These are phyloP conservation scores for Apostichopus leukothele DNA, from an alignment of 53 echinoderm and acorn worm genomes.

Conservation along the genomic window DNA sequence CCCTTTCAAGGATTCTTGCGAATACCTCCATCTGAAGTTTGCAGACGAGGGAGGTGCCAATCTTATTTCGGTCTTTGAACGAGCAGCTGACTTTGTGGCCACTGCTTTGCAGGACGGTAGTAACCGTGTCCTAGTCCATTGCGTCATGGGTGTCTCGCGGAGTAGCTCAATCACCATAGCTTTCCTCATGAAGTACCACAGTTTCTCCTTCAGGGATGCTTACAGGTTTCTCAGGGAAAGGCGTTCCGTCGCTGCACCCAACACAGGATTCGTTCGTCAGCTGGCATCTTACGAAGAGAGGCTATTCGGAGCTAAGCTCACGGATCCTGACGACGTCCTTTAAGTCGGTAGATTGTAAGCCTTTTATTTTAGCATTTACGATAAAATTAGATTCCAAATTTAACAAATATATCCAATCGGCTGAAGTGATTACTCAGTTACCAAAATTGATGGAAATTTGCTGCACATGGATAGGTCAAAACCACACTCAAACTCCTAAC, in stretches of 20 bases:
- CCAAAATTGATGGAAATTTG: too few species aligned
- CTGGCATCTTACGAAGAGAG: slow-evolving; percentile 71
- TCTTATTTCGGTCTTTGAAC: slow-evolving; percentile 50
- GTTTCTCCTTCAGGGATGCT: slow-evolving; percentile 74
- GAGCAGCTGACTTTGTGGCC: slow-evolving; percentile 81
- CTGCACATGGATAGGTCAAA: too few species aligned
- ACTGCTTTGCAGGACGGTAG: slow-evolving; percentile 58
- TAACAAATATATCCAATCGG: too few species aligned
- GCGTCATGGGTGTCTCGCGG: slow-evolving; percentile 83
- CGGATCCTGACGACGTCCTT: slow-evolving; percentile 54
- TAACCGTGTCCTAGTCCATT: slow-evolving; percentile 83
- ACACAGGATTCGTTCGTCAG: slow-evolving; percentile 77
- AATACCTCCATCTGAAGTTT: slow-evolving; percentile 76
- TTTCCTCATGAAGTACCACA: slow-evolving; percentile 87
- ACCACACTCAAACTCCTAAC: too few species aligned
- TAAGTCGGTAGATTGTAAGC: background rate
- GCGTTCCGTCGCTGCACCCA: slow-evolving; percentile 75
- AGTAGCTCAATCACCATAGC: slow-evolving; percentile 89
- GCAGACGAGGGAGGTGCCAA: slow-evolving; percentile 72
- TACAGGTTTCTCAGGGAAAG: slow-evolving; percentile 67
- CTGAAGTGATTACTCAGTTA: too few species aligned
- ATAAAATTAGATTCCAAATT: too few species aligned
- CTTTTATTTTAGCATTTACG: too few species aligned
- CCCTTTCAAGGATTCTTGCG: slow-evolving; percentile 62
- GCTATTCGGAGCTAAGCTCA: slow-evolving; percentile 61